Percentiles rank a stretch among this genome's conserved stretches.
These are phyloP conservation scores for Drosophila funebris DNA, from an alignment of 1,140 invertebrate genomes.

Conservation along the genomic window DNA sequence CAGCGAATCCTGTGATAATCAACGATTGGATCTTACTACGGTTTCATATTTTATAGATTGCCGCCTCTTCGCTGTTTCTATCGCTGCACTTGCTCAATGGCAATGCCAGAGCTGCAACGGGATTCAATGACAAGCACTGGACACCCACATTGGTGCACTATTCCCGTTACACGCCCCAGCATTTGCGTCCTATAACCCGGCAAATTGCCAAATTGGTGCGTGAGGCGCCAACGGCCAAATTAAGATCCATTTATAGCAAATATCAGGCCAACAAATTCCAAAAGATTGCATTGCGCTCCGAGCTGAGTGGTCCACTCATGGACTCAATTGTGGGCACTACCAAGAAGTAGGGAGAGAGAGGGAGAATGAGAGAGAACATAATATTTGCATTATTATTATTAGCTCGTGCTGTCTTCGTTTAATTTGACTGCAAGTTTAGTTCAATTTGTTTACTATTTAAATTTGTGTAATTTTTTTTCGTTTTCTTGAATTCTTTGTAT, in stretches of 20 bases:
- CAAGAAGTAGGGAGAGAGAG: slow-evolving; percentile 42
- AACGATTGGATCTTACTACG: too few relatives aligned
- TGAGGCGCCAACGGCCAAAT: slow-evolving; percentile 86
- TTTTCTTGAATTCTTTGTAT: slow-evolving; percentile 28
- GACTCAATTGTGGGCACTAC: slow-evolving; percentile 67
- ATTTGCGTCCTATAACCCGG: slow-evolving; percentile 86
- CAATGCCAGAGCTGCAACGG: slow-evolving; percentile 71
- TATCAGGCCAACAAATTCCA: slow-evolving; percentile 86
- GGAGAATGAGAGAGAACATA: neutral
- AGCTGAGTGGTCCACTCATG: slow-evolving; percentile 84
- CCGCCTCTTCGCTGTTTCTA: slow-evolving; percentile 85
- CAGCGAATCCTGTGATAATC: too few relatives aligned
- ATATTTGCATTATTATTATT: neutral
- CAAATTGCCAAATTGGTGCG: slow-evolving; percentile 86
- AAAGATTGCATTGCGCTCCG: slow-evolving; percentile 86
- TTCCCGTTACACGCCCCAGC: slow-evolving; percentile 86
- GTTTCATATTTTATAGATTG: slow-evolving; percentile 72
- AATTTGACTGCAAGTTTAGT: slow-evolving; percentile 48
- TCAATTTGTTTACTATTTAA: slow-evolving; percentile 75
- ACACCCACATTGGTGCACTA: slow-evolving; percentile 87
- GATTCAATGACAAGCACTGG: slow-evolving; percentile 84
- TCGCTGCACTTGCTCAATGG: slow-evolving; percentile 85
- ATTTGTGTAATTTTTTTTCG: slow-evolving; percentile 63
- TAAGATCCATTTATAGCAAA: slow-evolving; percentile 87
- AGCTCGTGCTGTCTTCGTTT: slow-evolving; percentile 1